A percentile compares a stretch with the other conserved stretches of the same genome.
Evolutionary conservation across 2,888 invertebrate genomes (phyloP).

Genomic region (Drosophila fulvimacula): DNA sequence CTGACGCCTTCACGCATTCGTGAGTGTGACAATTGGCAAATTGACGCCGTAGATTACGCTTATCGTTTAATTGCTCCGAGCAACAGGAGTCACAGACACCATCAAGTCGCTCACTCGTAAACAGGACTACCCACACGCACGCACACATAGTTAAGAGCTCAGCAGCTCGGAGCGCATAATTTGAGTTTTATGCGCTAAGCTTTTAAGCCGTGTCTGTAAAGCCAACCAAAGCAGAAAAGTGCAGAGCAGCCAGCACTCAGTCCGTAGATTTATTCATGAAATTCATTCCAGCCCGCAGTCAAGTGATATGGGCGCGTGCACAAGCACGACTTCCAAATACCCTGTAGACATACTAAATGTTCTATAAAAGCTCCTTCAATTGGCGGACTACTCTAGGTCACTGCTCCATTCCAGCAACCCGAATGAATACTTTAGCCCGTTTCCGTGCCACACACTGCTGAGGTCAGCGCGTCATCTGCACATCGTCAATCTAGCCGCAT

Average conservation of each 20-base stretch:
- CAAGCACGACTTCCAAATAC: not conserved
- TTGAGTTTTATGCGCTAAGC: constrained; percentile 79
- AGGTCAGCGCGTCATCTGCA: no score
- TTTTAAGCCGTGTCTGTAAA: constrained; percentile 75
- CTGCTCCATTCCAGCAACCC: no score
- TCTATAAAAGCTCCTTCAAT: not conserved
- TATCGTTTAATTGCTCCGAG: constrained; percentile 76
- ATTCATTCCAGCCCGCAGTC: not conserved
- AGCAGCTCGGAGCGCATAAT: constrained; percentile 62
- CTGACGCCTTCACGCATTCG: constrained; percentile 75
- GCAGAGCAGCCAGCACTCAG: constrained; percentile 36
- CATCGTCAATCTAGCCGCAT: not conserved
- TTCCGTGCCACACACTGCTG: no score
- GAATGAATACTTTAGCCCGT: no score
- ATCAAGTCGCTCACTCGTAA: constrained; percentile 19
- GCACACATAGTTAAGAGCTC: constrained; percentile 7
- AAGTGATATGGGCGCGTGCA: not conserved
- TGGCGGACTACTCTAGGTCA: no score
- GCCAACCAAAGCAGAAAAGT: constrained; percentile 28
- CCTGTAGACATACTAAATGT: not conserved
- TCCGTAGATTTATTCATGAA: constrained; percentile 21
- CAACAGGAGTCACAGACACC: constrained; percentile 66
- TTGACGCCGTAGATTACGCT: constrained; percentile 73
- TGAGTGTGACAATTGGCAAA: constrained; percentile 71
- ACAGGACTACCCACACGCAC: constrained; percentile 11